Base-by-base conservation (phyloP, 1,140 invertebrate species). In the Drosophila bocqueti region DNA sequence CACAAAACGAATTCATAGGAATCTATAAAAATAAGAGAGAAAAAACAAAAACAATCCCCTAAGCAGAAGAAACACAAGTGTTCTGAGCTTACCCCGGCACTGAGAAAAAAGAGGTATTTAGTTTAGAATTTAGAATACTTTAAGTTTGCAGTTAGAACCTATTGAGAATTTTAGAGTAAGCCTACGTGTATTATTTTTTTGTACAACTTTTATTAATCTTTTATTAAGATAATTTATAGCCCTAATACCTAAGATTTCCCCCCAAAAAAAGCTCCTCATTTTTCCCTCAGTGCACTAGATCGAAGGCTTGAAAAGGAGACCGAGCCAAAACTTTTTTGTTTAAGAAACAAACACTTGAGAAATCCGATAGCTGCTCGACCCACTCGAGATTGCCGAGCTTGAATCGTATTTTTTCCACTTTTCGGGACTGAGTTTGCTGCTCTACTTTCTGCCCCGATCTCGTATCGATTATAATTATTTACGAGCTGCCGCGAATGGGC, bases 401-500 rank as follows among this genome's bases (percentile, higher is more conserved):
- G 85, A 90, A 79, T 79, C 74, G 49, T 67, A 24, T 74, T 62
- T 80, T 77, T 61, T 7, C 18, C 10, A 6, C 59, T 80, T 52
- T 78, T 78, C 45, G 63, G 66, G 38, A 9, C 63, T 61, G 57
- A 42, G 59, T n/a, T 46, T 50, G 52, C 76, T 67, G 77, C 49
- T 77, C 43, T 77, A 72, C 67, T 58, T 79, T 42, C n/a, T 38
- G 65, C 21, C 55, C 42, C 49, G 57, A 40, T 34, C 72, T 52
- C 63, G 54, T 65, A 77, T 57, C 59, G 55, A 55, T 90, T 79
- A 74, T 90, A 46, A 50, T 90, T 82, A 82, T 89, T 89, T 89
- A 89, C 71, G 85, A 90, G 62, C 85, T 89, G 85, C 75, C 75
- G 79, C 71, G 90, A 90, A 89, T 89, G 85, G 85, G 85, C 90